Evolutionary conservation across 1,140 invertebrate genomes (phyloP), one percentile per base, ranked within the genome.

Genomic region (Sycophila sp.): DNA sequence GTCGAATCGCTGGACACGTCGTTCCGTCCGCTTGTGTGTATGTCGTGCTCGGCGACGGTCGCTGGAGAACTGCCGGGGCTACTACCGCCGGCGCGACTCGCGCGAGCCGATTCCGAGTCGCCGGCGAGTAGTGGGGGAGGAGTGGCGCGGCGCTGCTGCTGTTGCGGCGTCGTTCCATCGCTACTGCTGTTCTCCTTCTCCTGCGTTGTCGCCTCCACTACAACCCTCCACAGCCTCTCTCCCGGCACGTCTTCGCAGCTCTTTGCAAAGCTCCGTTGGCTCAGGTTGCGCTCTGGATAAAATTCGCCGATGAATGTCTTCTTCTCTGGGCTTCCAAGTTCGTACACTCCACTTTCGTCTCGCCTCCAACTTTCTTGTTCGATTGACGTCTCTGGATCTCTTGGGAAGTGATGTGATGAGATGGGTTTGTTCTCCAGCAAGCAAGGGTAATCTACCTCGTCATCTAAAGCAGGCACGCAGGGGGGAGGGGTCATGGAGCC

Each of bases 371-470:
- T 40, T 60, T 72, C 64, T 68, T 71, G 70, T 69, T 70, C 71
- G 68, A 68, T 76, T 66, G 68, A 71, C 53, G 71, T 58, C n/a
- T n/a, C n/a, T n/a, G n/a, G n/a, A n/a, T n/a, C n/a, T n/a, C n/a
- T n/a, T n/a, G n/a, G n/a, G n/a, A n/a, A n/a, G n/a, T n/a, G n/a
- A n/a, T n/a, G n/a, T 68, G 34, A 13, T 15, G 19, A 73, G 66
- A 86, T 83, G 34, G 82, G 77, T 80, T 86, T 85, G 36, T 72
- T 84, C 67, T 85, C 85, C 58, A 69, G 38, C 76, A 85, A 79
- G 80, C 80, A 83, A 64, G 78, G 77, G 69, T 77, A 83, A 79
- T 85, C 84, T 80, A 84, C 77, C 70, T 85, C 84, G 69, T 86
- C 83, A 53, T 83, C 81, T 77, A 80, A 42, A 22, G 67, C 40